Evolutionary conservation across 2,113 vertebrate genomes (phyloP).

Genomic region (Malurus elegans): DNA sequence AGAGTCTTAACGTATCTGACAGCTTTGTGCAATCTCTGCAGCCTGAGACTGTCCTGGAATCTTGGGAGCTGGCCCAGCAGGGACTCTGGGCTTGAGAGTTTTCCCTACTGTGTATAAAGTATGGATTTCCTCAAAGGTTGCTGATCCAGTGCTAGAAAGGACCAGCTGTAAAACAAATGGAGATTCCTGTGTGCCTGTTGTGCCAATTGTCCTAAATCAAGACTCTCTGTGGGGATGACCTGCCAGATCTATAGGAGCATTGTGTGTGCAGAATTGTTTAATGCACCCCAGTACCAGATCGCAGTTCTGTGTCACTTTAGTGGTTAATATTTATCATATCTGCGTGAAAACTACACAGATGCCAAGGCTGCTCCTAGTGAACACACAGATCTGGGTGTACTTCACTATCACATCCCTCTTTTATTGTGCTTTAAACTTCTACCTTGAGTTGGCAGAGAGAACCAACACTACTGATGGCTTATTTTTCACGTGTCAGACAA

Average conservation of each 20-base stretch:
- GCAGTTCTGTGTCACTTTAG: background rate
- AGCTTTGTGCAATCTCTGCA: background rate
- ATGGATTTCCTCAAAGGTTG: background rate
- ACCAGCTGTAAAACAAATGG: background rate
- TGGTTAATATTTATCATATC: background rate
- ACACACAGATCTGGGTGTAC: background rate
- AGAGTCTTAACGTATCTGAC: background rate
- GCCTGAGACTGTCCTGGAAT: background rate
- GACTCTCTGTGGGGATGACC: background rate
- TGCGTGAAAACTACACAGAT: background rate
- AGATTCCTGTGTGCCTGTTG: background rate
- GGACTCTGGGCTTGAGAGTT: background rate
- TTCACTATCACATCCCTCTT: background rate
- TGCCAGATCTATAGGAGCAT: background rate
- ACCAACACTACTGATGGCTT: background rate
- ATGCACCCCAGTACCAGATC: accelerated
- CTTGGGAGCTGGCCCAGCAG: background rate
- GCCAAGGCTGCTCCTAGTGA: background rate
- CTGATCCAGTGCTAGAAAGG: background rate
- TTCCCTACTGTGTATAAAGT: background rate
- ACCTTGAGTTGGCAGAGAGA: background rate
- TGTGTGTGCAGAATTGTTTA: accelerated
- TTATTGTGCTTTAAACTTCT: background rate
- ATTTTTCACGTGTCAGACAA: background rate
- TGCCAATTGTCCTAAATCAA: background rate